phyloP scores from a whole-genome alignment of 2,888 invertebrate species.

The Zhuqinia jingwanae region DNA sequence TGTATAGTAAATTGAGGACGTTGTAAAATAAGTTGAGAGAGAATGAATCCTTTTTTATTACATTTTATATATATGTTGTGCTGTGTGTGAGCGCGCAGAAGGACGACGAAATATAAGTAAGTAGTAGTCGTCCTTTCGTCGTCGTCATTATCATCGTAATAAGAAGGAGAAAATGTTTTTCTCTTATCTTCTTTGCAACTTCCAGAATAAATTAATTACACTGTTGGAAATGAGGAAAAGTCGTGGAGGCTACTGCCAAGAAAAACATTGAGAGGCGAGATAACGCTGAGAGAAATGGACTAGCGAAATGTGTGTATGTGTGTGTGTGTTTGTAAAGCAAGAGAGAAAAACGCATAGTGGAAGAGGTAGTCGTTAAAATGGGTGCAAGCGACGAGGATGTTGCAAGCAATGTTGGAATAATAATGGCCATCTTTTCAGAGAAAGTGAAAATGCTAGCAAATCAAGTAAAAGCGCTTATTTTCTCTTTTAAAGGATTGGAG shows the following conservation, averaged over 20 bases:
- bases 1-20: conserved; percentile 51
- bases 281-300: conserved; percentile 39
- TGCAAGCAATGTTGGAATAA: not conserved
- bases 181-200: conserved; percentile 70
- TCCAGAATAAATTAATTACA: conserved; percentile 79
- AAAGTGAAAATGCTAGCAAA: not conserved
- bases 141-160: conserved; percentile 22
- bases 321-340: too few relatives aligned
- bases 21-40: conserved; percentile 44
- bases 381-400: not conserved
- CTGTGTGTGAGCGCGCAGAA: not conserved
- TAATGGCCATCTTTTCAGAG: not conserved
- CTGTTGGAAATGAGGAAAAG: conserved; percentile 77
- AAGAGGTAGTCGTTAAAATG: not conserved
- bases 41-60: conserved; percentile 45
- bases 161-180: conserved; percentile 45
- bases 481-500: not conserved
- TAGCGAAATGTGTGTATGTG: not conserved
- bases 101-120: not conserved
- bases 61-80: not conserved
- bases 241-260: conserved; percentile 60
- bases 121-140: not conserved
- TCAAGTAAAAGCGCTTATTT: not conserved
- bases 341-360: not conserved
- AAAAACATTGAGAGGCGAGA: conserved; percentile 53